These are phyloP conservation scores for Mastomys coucha DNA, from an alignment of 2,113 vertebrate species.

Conservation along the genomic window DNA sequence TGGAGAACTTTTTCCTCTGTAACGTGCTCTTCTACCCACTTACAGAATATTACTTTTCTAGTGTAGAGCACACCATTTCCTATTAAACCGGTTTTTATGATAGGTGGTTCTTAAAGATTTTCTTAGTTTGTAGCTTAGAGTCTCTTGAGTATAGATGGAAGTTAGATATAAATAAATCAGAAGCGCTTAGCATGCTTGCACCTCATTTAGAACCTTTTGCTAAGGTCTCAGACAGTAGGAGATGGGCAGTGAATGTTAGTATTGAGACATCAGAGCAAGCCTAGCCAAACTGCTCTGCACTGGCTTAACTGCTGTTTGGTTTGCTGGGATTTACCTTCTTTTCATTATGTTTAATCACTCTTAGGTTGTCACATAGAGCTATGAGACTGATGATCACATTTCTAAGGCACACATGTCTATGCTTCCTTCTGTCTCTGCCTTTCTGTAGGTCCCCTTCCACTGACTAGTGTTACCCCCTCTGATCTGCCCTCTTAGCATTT, in stretches of 20 bases:
- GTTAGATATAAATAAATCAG: not conserved
- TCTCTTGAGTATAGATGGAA: not conserved
- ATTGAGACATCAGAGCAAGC: not conserved
- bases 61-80: not conserved
- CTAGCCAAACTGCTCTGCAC: not conserved
- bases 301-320: not conserved
- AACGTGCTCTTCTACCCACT: not conserved
- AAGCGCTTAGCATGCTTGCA: rapidly evolving
- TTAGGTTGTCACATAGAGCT: not conserved
- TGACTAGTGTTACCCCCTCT: not conserved
- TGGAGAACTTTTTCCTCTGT: not conserved
- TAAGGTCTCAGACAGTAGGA: rapidly evolving
- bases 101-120: not conserved
- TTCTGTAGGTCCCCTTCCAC: not conserved
- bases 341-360: not conserved
- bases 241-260: rapidly evolving
- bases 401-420: not conserved
- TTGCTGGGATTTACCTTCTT: not conserved
- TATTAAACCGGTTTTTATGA: not conserved
- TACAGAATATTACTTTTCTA: not conserved
- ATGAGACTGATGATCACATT: not conserved
- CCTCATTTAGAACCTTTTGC: not conserved
- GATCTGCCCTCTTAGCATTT: not conserved
- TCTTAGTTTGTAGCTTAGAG: not conserved
- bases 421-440: too few species aligned